A percentile compares a stretch with the other conserved stretches of the same genome.
phyloP scores from a whole-genome alignment of 2,113 vertebrate species.

The Orthochromis indermauri region DNA sequence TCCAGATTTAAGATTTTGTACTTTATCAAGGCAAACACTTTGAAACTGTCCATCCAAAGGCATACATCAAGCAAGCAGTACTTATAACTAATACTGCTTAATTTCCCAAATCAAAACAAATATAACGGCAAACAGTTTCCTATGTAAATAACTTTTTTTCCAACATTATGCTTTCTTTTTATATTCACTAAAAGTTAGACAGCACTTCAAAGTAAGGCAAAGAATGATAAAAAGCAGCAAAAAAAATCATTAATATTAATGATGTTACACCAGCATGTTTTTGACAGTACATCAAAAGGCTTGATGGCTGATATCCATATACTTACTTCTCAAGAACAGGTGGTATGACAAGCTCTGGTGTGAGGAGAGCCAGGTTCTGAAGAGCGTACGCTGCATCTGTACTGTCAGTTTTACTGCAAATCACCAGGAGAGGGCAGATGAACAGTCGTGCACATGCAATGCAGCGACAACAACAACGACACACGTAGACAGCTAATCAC shows the following conservation, averaged over 20 bases:
- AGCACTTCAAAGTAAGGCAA: not conserved
- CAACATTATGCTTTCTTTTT: not conserved
- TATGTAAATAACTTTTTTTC: not conserved
- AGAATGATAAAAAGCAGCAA: not conserved
- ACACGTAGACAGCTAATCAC: slow-evolving; percentile 3
- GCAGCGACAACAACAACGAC: not conserved
- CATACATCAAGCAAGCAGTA: not conserved
- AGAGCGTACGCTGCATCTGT: slow-evolving; percentile 92
- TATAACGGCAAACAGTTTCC: not conserved
- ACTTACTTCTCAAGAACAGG: slow-evolving; percentile 92
- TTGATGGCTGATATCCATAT: not conserved
- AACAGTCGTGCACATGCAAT: not conserved
- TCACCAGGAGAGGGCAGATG: slow-evolving; percentile 17
- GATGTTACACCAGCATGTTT: not conserved
- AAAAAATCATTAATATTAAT: not conserved
- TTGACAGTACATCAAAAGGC: not conserved
- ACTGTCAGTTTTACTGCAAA: slow-evolving; percentile 87
- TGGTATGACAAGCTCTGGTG: slow-evolving; percentile 90
- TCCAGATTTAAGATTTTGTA: not conserved
- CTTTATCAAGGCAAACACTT: not conserved
- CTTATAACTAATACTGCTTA: not conserved
- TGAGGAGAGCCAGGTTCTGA: slow-evolving; percentile 94
- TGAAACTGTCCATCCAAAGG: not conserved
- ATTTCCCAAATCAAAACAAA: not conserved
- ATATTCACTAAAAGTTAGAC: not conserved